These are phyloP conservation scores for Cordilura impudica DNA, from an alignment of 2,888 invertebrate genomes.

Conservation along the genomic window DNA sequence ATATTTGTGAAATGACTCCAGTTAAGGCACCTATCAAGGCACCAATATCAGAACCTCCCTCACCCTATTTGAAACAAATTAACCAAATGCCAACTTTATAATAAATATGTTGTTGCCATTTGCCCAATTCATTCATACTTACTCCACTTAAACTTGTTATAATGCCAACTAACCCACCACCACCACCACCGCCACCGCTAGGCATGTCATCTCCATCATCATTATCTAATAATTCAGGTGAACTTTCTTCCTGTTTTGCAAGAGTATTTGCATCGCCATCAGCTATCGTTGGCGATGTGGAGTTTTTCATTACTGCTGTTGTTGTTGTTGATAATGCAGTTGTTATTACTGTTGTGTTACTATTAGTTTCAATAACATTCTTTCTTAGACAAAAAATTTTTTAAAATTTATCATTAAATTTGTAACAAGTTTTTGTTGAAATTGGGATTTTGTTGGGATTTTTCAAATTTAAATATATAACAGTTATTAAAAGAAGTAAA, in stretches of 20 bases:
- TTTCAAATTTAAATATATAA: not conserved
- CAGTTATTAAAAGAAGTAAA: not conserved
- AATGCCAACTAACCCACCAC: slow-evolving; percentile 75
- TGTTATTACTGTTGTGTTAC: not conserved
- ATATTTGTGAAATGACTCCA: slow-evolving; percentile 75
- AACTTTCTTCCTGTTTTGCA: slow-evolving; percentile 64
- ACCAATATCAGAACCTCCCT: slow-evolving; percentile 77
- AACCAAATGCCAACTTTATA: slow-evolving; percentile 3
- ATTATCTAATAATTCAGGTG: slow-evolving; percentile 52
- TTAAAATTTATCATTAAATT: slow-evolving; percentile 4
- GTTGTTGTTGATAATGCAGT: not conserved
- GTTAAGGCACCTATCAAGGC: slow-evolving; percentile 77
- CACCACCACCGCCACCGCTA: slow-evolving; percentile 67
- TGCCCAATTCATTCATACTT: slow-evolving; percentile 62
- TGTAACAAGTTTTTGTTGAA: not conserved
- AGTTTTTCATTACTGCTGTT: not conserved
- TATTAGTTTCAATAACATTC: slow-evolving; percentile 61
- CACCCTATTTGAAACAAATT: slow-evolving; percentile 69
- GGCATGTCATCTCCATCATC: slow-evolving; percentile 34
- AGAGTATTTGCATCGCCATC: slow-evolving; percentile 28
- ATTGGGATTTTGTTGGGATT: not conserved
- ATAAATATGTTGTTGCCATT: not conserved
- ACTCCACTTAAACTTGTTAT: slow-evolving; percentile 77
- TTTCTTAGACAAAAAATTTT: slow-evolving; percentile 52
- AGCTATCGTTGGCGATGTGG: not conserved